Evolutionary conservation across 2,888 invertebrate genomes (phyloP).

Genomic region (Lochmaea crataegi): DNA sequence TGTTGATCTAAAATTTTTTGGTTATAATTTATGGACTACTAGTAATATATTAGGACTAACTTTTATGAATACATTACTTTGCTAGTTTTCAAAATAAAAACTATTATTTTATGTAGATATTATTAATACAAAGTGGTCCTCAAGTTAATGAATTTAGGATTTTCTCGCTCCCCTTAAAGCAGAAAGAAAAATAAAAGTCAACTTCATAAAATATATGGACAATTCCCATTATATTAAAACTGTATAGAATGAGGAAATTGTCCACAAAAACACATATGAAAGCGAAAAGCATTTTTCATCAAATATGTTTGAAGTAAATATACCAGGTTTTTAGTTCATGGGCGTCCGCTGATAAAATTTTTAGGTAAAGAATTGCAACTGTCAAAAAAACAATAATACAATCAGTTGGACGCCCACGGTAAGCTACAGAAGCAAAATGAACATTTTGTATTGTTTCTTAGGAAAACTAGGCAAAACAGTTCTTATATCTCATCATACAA

Average conservation of each 20-base stretch:
- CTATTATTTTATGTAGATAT: too few species aligned
- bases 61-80: too few species aligned
- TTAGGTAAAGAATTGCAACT: too few species aligned
- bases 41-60: too few species aligned
- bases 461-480: neutral
- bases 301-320: neutral
- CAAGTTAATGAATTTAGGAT: too few species aligned
- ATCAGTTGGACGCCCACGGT: neutral
- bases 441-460: neutral
- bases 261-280: neutral
- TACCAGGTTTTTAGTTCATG: neutral
- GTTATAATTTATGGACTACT: too few species aligned
- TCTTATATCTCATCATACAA: neutral
- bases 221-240: neutral
- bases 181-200: neutral
- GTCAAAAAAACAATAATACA: neutral
- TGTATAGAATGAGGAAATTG: neutral
- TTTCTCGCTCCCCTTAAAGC: neutral
- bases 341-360: neutral
- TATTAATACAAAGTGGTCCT: too few species aligned
- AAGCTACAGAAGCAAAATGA: constrained; percentile 10
- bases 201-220: neutral
- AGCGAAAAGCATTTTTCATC: constrained; percentile 1
- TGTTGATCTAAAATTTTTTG: too few species aligned
- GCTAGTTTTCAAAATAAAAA: too few species aligned